Base-by-base conservation (phyloP, 2,113 vertebrate species). In the Phainopepla nitens region DNA sequence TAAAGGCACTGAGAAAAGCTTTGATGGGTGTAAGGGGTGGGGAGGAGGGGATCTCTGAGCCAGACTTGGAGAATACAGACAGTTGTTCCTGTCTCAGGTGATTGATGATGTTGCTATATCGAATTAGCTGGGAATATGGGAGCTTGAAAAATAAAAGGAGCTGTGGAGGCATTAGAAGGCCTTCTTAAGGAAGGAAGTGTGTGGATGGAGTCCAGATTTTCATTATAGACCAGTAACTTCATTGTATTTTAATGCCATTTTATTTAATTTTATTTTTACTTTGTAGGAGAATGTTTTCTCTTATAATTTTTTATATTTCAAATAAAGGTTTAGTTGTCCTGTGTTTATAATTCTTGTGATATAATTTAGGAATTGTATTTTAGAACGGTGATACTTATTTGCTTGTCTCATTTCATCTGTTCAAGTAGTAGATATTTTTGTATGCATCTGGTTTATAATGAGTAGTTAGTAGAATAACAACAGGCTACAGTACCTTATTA, bases 81-180 rank as follows among this genome's bases (percentile, higher is more conserved):
- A 89, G 94, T 97, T 94, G 65, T 91, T 95, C 81, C 95, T 94
- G 95, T 97, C 97, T 95, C 76, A 76, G 9, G 89, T 98, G 98
- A 98, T 98, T 97, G 97, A 98, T 98, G 97, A 97, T 98, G 94
- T 98, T 98, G 97, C 97, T 87, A 70, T 97, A 97, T 98, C 96
- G 77, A 98, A 98, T 98, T 97, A 97, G 93, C 97, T 98, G 96
- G 98, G 96, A 98, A 96, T 93, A 94, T 86, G 81, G 86, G 95
- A 94, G 90, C 75, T 97, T 91, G 83, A 71, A 87, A 98, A 95
- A 97, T 97, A 95, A 96, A 94, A 82, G 90, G 93, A 83, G 69
- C 91, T 85, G 66, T 79, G 64, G 87, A 94, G 69, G 65, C 94
- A 96, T 94, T 91, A 93, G 88, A 96, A 77, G 81, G 77, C 54